Evolutionary conservation across 2,113 vertebrate species (phyloP).

Genomic region (Cynocephalus volans): DNA sequence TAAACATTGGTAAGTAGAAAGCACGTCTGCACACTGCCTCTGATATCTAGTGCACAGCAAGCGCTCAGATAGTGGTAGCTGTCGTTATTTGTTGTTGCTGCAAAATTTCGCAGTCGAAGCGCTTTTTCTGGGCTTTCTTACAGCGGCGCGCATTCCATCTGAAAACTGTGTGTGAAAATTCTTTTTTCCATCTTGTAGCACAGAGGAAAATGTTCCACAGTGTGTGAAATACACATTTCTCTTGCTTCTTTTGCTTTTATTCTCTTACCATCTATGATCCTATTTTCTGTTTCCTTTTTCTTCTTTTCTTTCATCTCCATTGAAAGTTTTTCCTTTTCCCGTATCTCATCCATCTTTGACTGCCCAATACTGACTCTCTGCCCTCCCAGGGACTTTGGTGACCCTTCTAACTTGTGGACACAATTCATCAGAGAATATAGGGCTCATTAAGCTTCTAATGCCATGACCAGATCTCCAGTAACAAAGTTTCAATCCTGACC

Average conservation of each 20-base stretch:
- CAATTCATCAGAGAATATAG: not conserved
- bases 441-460: not conserved
- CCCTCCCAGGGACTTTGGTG: not conserved
- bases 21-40: not conserved
- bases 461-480: not conserved
- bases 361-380: not conserved
- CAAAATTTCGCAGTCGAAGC: conserved; percentile 20
- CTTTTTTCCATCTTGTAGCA: not conserved
- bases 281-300: not conserved
- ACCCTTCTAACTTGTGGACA: not conserved
- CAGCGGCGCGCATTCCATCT: not conserved
- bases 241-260: not conserved
- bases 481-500: not conserved
- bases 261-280: not conserved
- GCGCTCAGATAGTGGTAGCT: not conserved
- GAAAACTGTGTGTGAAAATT: not conserved
- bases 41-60: not conserved
- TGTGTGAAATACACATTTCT: not conserved
- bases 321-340: not conserved
- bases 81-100: not conserved
- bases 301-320: not conserved
- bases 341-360: not conserved
- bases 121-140: not conserved
- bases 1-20: conserved; percentile 6
- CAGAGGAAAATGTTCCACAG: not conserved